phyloP scores from a whole-genome alignment of 2,113 vertebrate species.

The Rhynchomys soricoides region DNA sequence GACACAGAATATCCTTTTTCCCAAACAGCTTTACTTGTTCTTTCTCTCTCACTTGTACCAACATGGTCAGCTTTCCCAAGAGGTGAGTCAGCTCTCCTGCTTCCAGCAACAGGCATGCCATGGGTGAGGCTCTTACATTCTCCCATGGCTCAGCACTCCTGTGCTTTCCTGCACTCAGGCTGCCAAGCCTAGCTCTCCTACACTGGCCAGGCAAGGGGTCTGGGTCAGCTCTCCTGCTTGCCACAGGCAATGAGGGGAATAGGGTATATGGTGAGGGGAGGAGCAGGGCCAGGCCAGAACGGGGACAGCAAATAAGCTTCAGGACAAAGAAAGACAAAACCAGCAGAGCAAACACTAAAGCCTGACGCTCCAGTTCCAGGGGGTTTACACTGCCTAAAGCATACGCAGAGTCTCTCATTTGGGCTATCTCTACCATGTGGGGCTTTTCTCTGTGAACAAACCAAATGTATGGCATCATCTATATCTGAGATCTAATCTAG shows the following conservation, averaged over 20 bases:
- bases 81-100: background rate
- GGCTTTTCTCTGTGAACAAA: background rate
- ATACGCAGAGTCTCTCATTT: background rate
- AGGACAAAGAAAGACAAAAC: background rate
- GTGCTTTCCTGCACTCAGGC: background rate
- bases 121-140: background rate
- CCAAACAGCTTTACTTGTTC: too few relatives aligned
- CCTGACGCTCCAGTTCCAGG: background rate
- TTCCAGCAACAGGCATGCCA: background rate
- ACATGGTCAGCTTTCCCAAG: background rate
- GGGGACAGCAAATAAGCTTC: background rate
- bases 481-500: background rate
- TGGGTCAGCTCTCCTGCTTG: too few relatives aligned
- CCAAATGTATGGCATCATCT: background rate
- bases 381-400: too few relatives aligned
- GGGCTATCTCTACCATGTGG: background rate
- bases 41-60: background rate
- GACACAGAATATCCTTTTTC: background rate
- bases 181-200: background rate
- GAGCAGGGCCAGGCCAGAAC: too few relatives aligned
- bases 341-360: background rate
- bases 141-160: background rate
- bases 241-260: background rate
- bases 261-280: background rate
- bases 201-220: too few relatives aligned